Evolutionary conservation across 2,888 invertebrate species (phyloP), one percentile per base, ranked within the genome.

Genomic region (Hypercompe scribonia): DNA sequence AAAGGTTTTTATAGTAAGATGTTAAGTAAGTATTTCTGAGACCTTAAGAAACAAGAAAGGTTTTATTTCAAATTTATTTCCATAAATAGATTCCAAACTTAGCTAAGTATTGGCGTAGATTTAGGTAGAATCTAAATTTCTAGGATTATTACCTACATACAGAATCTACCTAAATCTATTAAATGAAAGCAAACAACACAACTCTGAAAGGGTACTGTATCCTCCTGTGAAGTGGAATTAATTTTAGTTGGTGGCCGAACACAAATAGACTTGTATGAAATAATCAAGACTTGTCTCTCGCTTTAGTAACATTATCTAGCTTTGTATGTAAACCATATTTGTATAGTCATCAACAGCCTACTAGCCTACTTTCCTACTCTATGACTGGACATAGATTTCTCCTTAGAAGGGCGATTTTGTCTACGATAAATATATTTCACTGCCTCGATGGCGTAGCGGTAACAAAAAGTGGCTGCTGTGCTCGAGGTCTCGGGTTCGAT

Each of bases 191-290:
- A n/a, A 50, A 50, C 50, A 24, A 50, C 36, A 24, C 50, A 50
- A 50, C 24, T 24, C 50, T n/a, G 28, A 28, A 28, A 58, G 33
- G 21, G 33, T 21, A 63, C 18, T 21, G 28, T 33, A 33, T 63
- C 15, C 18, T 33, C 15, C 33, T 21, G 31, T 3, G 46, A 67
- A 67, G 24, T 67, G 46, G 46, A 67, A 67, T 67, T 67, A 67
- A 67, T 67, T 24, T 67, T 33, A 67, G 66, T 33, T 42, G 18
- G 11, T 42, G 66, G 10, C 46, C 46, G 24, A 67, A 50, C 31
- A 24, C 46, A 24, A 21, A 50, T 31, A 63, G 31, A 28, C 31
- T 31, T 66, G 21, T 28, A 7, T 24, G 46, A 31, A 46, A 66
- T 66, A 46, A 66, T 46, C 46, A 31, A 66, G 46, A 46, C 46